These are phyloP conservation scores for Dryobates pubescens DNA, from an alignment of 2,797 vertebrate genomes.

Conservation along the genomic window DNA sequence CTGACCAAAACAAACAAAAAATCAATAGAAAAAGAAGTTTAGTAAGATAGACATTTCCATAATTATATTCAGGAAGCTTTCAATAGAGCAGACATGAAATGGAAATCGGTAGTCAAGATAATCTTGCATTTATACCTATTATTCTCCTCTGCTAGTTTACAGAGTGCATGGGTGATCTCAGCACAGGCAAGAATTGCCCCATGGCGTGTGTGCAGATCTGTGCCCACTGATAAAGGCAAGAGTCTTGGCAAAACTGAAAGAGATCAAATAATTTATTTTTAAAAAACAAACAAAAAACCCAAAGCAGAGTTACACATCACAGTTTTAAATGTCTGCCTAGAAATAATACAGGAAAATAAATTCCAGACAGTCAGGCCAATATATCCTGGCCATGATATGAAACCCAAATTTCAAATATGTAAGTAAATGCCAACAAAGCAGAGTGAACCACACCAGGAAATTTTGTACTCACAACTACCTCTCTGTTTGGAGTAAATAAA, in stretches of 20 bases:
- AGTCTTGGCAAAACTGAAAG: slow-evolving; percentile 88
- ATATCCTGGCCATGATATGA: background rate
- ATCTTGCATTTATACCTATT: slow-evolving; percentile 82
- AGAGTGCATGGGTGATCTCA: slow-evolving; percentile 88
- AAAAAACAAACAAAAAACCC: background rate
- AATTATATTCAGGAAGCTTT: slow-evolving; percentile 13
- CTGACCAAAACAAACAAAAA: background rate
- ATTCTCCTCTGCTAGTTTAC: slow-evolving; percentile 80
- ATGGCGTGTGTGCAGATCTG: slow-evolving; percentile 90
- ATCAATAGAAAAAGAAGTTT: background rate
- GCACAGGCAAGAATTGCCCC: slow-evolving; percentile 93
- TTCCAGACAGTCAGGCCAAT: background rate
- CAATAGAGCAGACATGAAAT: slow-evolving; percentile 10
- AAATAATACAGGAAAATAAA: background rate
- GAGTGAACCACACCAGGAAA: background rate
- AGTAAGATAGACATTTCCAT: slow-evolving; percentile 4
- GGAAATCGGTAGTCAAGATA: slow-evolving; percentile 9
- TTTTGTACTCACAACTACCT: background rate
- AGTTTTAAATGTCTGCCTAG: background rate
- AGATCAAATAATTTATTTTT: slow-evolving; percentile 2
- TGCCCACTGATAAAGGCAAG: slow-evolving; percentile 83
- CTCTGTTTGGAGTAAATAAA: background rate
- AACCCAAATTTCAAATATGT: background rate
- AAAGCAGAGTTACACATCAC: background rate
- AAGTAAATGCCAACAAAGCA: background rate